Evolutionary conservation across 2,888 invertebrate genomes (phyloP).

Genomic region (Isotomurus palustris): DNA sequence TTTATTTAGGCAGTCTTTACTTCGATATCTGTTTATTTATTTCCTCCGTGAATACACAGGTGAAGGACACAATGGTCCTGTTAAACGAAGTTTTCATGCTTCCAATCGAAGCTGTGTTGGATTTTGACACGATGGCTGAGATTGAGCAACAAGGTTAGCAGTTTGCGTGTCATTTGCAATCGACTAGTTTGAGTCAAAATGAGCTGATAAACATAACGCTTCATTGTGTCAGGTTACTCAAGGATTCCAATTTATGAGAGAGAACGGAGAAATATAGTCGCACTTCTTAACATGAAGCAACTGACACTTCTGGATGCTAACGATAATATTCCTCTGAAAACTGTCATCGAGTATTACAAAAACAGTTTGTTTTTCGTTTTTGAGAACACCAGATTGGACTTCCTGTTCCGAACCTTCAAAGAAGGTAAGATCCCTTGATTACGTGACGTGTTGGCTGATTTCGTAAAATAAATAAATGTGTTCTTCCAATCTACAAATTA

Average conservation of each 20-base stretch:
- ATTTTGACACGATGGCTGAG: slow-evolving; percentile 95
- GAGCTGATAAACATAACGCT: background rate
- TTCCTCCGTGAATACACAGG: no score
- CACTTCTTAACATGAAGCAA: slow-evolving; percentile 95
- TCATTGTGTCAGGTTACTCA: slow-evolving; percentile 68
- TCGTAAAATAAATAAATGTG: no score
- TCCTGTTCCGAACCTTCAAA: slow-evolving; percentile 96
- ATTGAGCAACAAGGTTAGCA: slow-evolving; percentile 81
- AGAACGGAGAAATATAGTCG: slow-evolving; percentile 77
- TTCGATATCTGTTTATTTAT: no score
- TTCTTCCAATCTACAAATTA: background rate
- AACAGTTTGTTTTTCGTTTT: slow-evolving; percentile 94
- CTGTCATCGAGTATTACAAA: slow-evolving; percentile 93
- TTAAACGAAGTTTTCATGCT: slow-evolving; percentile 71
- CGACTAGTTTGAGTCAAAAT: background rate
- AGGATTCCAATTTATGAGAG: slow-evolving; percentile 88
- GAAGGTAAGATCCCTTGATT: slow-evolving; percentile 75
- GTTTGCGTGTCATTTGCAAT: background rate
- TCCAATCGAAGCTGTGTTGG: slow-evolving; percentile 77
- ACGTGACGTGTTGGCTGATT: background rate
- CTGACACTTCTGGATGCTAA: slow-evolving; percentile 97
- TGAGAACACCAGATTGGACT: slow-evolving; percentile 89
- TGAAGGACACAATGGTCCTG: slow-evolving; percentile 21
- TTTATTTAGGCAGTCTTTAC: no score
- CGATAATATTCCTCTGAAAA: slow-evolving; percentile 91